Conservation (phyloP, 2,888 invertebrate genomes). For the Eilema caniola region DNA sequence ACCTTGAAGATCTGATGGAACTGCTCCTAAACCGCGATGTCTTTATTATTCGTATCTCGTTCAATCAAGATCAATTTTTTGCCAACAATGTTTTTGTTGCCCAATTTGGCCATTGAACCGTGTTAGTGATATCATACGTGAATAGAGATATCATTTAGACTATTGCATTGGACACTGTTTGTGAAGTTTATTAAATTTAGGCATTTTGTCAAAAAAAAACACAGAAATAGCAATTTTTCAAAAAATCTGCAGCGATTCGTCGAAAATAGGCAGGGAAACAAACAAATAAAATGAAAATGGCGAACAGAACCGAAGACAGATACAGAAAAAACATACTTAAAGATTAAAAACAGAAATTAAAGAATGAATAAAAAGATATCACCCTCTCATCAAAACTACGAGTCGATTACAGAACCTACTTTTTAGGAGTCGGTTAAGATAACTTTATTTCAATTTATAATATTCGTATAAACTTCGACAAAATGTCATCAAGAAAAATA, state of each 20-base stretch:
- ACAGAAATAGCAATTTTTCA: no score
- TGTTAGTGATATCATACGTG: constrained; percentile 45
- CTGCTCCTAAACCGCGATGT: constrained; percentile 34
- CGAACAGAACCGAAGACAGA: no score
- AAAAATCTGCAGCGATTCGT: no score
- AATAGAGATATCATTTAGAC: constrained; percentile 19
- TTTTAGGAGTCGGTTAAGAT: background rate
- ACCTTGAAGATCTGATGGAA: constrained; percentile 44
- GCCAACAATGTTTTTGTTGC: constrained; percentile 42
- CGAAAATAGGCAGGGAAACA: no score
- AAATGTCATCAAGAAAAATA: background rate
- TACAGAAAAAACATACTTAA: no score
- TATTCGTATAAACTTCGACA: background rate
- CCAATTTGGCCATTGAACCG: constrained; percentile 56
- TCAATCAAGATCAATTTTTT: constrained; percentile 47
- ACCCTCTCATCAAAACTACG: background rate
- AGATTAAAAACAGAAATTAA: background rate
- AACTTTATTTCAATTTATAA: background rate
- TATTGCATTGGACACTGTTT: background rate
- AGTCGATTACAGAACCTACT: background rate
- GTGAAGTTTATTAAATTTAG: background rate
- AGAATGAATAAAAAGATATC: background rate
- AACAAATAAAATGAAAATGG: no score
- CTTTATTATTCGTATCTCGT: constrained; percentile 21
- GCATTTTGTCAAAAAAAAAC: no score